These are phyloP conservation scores for Papilio xuthus DNA, from an alignment of 1,140 invertebrate genomes.

Conservation along the genomic window DNA sequence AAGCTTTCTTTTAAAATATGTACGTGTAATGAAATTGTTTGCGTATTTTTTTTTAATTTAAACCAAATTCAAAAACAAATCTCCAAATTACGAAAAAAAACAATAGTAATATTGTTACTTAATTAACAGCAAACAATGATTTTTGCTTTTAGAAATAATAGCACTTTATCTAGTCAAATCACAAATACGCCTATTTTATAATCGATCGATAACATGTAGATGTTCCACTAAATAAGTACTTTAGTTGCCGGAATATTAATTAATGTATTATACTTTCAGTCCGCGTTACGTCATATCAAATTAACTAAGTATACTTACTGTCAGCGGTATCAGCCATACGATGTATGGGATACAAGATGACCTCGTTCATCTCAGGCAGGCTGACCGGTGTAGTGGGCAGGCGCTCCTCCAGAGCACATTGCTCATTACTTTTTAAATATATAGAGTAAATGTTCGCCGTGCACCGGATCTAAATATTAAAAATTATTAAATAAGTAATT, in stretches of 20 bases:
- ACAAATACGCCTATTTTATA: too few relatives aligned
- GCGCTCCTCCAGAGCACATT: slow-evolving; percentile 82
- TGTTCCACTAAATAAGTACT: too few relatives aligned
- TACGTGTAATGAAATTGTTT: background rate
- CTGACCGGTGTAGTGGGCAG: slow-evolving; percentile 56
- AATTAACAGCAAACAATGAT: too few relatives aligned
- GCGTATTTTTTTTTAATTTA: background rate
- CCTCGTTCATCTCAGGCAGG: slow-evolving; percentile 60
- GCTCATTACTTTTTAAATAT: slow-evolving; percentile 84
- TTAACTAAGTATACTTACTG: slow-evolving; percentile 12
- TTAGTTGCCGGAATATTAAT: slow-evolving; percentile 23
- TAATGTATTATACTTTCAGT: slow-evolving; percentile 36
- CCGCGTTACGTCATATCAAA: background rate
- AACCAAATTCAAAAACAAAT: background rate
- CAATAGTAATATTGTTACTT: background rate
- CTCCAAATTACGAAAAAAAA: background rate
- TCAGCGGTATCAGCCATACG: slow-evolving; percentile 62
- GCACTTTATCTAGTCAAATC: too few relatives aligned
- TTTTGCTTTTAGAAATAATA: too few relatives aligned
- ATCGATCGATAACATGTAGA: too few relatives aligned
- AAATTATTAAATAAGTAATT: background rate
- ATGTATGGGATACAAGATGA: slow-evolving; percentile 66
- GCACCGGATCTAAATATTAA: slow-evolving; percentile 81
- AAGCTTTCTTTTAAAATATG: background rate
- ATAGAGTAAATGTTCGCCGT: slow-evolving; percentile 84